phyloP scores from a whole-genome alignment of 2,797 vertebrate species.

The Typhlichthys subterraneus region DNA sequence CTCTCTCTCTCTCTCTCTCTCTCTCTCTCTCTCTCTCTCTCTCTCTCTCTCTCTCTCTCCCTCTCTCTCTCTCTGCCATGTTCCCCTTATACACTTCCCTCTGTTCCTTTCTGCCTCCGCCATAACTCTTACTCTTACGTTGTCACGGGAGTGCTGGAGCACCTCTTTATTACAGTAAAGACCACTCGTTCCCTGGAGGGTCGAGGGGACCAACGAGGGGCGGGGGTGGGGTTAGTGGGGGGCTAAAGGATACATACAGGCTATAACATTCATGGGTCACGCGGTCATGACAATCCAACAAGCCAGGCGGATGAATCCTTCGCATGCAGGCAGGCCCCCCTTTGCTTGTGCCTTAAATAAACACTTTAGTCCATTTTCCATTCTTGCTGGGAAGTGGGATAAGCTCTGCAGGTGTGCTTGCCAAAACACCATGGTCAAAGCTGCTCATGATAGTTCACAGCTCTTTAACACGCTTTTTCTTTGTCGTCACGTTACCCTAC shows the following conservation, averaged over 20 bases:
- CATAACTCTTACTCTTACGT: constrained; percentile 13
- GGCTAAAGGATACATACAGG: too few species aligned
- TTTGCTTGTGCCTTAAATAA: constrained; percentile 24
- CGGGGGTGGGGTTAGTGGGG: too few species aligned
- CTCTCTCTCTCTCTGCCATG: constrained; percentile 13
- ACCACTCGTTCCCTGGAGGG: not conserved
- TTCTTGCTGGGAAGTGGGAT: constrained; percentile 8
- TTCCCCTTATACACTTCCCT: not conserved
- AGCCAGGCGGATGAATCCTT: constrained; percentile 15
- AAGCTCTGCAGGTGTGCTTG: constrained; percentile 19
- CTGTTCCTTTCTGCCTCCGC: not conserved
- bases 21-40: constrained; percentile 18
- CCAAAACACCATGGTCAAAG: constrained; percentile 6
- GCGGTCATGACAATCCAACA: constrained; percentile 26
- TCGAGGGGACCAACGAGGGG: not conserved
- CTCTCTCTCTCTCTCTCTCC: constrained; percentile 19
- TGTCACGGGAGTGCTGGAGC: constrained; percentile 11
- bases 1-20: constrained; percentile 22
- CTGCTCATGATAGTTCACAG: not conserved
- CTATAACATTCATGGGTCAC: constrained; percentile 21
- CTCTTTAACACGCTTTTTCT: constrained; percentile 19
- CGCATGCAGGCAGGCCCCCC: constrained; percentile 13
- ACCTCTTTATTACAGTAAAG: constrained; percentile 18
- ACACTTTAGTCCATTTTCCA: constrained; percentile 26
- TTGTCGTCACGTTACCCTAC: constrained; percentile 27